These are phyloP conservation scores for Allolobophora icterica DNA, from an alignment of 2,888 invertebrate genomes.

Conservation along the genomic window DNA sequence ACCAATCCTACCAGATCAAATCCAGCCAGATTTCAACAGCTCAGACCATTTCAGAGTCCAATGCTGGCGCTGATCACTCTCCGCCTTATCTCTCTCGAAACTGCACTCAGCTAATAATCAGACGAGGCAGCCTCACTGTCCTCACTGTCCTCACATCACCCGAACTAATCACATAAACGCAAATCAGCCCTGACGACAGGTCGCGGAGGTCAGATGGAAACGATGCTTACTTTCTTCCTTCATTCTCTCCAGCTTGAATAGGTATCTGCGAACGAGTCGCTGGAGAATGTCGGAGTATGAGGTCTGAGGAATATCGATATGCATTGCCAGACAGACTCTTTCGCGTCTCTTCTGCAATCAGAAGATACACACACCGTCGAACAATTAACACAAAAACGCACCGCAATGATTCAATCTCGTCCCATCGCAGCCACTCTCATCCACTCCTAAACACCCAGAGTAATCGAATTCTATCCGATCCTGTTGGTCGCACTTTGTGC, in stretches of 20 bases:
- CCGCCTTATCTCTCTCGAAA: too few relatives aligned
- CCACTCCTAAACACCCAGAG: background rate
- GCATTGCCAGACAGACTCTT: constrained; percentile 53
- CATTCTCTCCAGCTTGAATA: constrained; percentile 64
- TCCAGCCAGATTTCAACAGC: too few relatives aligned
- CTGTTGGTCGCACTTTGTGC: background rate
- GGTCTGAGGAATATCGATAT: constrained; percentile 52
- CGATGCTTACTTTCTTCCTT: constrained; percentile 57
- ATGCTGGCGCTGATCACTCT: too few relatives aligned
- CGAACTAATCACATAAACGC: too few relatives aligned
- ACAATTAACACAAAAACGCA: background rate
- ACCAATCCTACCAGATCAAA: too few relatives aligned
- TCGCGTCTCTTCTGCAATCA: constrained; percentile 52
- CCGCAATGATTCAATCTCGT: background rate
- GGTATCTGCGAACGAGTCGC: constrained; percentile 62
- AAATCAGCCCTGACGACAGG: background rate
- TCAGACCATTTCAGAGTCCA: too few relatives aligned
- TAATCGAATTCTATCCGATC: background rate
- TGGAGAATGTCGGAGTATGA: constrained; percentile 64
- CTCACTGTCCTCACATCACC: background rate
- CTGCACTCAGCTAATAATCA: too few relatives aligned
- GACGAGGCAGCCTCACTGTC: too few relatives aligned
- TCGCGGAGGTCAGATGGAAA: background rate
- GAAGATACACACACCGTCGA: background rate
- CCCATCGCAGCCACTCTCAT: background rate